A percentile compares a stretch with the other conserved stretches of the same genome.
These are phyloP conservation scores for Epicampocera succincta DNA, from an alignment of 2,888 invertebrate genomes.

Conservation along the genomic window DNA sequence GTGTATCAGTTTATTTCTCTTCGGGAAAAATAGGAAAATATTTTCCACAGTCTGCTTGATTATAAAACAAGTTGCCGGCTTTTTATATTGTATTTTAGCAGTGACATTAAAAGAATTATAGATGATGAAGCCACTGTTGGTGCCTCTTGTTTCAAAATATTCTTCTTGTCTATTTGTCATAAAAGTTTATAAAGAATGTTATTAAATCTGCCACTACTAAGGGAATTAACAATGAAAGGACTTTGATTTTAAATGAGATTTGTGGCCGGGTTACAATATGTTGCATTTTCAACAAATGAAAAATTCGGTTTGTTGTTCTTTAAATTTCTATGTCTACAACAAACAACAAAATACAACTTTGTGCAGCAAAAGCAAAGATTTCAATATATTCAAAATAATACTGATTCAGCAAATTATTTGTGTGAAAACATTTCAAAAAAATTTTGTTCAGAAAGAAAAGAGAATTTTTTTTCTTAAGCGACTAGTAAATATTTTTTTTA, in stretches of 20 bases:
- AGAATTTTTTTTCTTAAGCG: too few species aligned
- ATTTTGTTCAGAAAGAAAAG: too few species aligned
- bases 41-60: slow-evolving; percentile 8
- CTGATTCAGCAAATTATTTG: too few species aligned
- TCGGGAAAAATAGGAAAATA: not conserved
- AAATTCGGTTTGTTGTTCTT: not conserved
- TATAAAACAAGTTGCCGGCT: slow-evolving; percentile 32
- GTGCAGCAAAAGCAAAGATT: too few species aligned
- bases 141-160: not conserved
- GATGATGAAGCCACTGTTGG: slow-evolving; percentile 57
- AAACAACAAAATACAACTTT: too few species aligned
- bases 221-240: not conserved
- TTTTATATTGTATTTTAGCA: slow-evolving; percentile 6
- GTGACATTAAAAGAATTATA: slow-evolving; percentile 57
- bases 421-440: too few species aligned
- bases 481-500: too few species aligned
- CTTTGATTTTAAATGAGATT: slow-evolving; percentile 27
- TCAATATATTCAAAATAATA: too few species aligned
- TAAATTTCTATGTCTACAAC: too few species aligned
- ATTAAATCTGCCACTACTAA: slow-evolving; percentile 25
- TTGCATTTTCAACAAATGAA: not conserved
- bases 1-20: slow-evolving; percentile 2
- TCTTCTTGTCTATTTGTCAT: not conserved
- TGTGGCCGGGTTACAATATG: slow-evolving; percentile 12
- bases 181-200: not conserved